Evolutionary conservation across 2,888 invertebrate species (phyloP).

Genomic region (Callimorpha dominula): DNA sequence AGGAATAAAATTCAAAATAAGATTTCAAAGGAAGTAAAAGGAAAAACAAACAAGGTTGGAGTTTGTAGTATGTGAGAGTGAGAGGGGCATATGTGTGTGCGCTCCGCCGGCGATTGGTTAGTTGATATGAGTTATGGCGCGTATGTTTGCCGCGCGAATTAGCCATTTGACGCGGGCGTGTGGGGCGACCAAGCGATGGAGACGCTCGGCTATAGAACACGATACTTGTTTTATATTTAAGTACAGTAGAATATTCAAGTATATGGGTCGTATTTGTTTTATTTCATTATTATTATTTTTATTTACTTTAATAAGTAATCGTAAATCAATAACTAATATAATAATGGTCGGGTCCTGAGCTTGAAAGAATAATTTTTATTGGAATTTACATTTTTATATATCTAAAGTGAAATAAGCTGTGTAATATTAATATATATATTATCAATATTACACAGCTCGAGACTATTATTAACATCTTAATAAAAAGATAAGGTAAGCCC

Average conservation of each 20-base stretch:
- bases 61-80: constrained; percentile 82
- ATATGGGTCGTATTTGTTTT: neutral
- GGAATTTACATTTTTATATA: neutral
- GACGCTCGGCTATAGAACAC: constrained; percentile 40
- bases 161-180: constrained; percentile 82
- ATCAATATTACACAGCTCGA: neutral
- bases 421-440: too few species aligned
- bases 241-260: neutral
- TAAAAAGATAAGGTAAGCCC: neutral
- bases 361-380: neutral
- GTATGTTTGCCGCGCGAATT: constrained; percentile 84
- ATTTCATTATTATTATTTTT: neutral
- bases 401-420: neutral
- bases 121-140: constrained; percentile 85
- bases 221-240: constrained; percentile 23
- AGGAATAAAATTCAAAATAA: constrained; percentile 86
- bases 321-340: neutral
- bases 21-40: constrained; percentile 85
- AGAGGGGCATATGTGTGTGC: constrained; percentile 70
- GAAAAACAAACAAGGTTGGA: constrained; percentile 81
- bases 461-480: neutral
- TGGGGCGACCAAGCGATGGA: constrained; percentile 71
- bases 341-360: neutral
- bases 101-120: constrained; percentile 72
- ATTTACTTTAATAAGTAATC: neutral